Base-by-base conservation (phyloP, 2,113 vertebrate species). In the Vulpes ferrilata region DNA sequence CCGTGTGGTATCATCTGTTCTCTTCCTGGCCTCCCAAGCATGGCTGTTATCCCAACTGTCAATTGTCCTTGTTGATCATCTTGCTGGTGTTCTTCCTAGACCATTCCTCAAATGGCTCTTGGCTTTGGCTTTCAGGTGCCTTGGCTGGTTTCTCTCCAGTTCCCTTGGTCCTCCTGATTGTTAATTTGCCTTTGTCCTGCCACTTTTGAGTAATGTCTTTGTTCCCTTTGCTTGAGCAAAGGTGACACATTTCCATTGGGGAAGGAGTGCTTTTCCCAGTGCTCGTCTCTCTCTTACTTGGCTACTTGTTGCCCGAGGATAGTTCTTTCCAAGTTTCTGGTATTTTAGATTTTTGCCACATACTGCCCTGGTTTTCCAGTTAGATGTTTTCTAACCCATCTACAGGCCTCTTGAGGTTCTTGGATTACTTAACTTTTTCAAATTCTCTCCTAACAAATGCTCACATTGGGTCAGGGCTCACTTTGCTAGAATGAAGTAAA, bases 401-500 rank as follows among this genome's bases (percentile, higher is more conserved):
- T 86, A 51, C 25, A 38, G 76, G 11, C 27, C 51, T 93, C 38
- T 57, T 67, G 23, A 80, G 38, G 69, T 90, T 88, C 38, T 93
- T 93, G 53, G 79, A 11, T 93, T 86, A 38, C 73, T 97, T 59
- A 82, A 57, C 10, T 81, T 22, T 74, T 84, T 60, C 11, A 20
- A 69, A 38, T 93, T 86, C 20, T 84, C 87, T 71, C n/a, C 59
- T 60, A 74, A 74, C 4, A 30, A 67, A 76, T 85, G 23, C 27
- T 95, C 53, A 76, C 6, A 71, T 86, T 80, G 85, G 30, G 20
- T 90, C 6, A 30, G 71, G 62, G 23, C 32, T 90, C 57, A 15
- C 55, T 83, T 90, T 88, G 35, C n/a, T 97, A 43, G 35, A 96
- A 87, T 73, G 92, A 94, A 89, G 38, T 88, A 38, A 88, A 48